Percentiles rank a stretch among this genome's conserved stretches.
phyloP scores from a whole-genome alignment of 2,797 vertebrate genomes.

The Sebastes diploproa region DNA sequence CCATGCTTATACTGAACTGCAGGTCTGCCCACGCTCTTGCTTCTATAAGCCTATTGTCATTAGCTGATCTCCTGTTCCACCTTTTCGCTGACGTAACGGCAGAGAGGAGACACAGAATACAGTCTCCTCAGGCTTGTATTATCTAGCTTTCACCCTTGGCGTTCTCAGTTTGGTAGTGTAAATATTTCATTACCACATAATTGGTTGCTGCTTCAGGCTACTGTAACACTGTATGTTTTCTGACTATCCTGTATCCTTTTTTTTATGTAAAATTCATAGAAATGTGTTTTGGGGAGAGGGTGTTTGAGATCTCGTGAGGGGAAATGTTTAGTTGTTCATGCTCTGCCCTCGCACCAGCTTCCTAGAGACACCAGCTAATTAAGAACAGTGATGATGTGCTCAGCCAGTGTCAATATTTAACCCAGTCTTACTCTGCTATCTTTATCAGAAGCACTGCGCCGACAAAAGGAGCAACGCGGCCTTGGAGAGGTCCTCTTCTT shows the following conservation, averaged over 20 bases:
- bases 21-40: slow-evolving; percentile 33
- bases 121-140: slow-evolving; percentile 76
- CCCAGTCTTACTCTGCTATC: slow-evolving; percentile 75
- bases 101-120: slow-evolving; percentile 66
- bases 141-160: slow-evolving; percentile 82
- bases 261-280: slow-evolving; percentile 82
- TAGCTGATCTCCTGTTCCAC: slow-evolving; percentile 55
- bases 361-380: slow-evolving; percentile 70
- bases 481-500: slow-evolving; percentile 79
- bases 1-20: slow-evolving; percentile 18
- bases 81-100: slow-evolving; percentile 52
- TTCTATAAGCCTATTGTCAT: slow-evolving; percentile 45
- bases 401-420: slow-evolving; percentile 84
- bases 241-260: slow-evolving; percentile 62
- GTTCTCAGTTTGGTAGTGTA: slow-evolving; percentile 84
- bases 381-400: slow-evolving; percentile 70
- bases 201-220: slow-evolving; percentile 86
- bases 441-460: slow-evolving; percentile 76
- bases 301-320: slow-evolving; percentile 61
- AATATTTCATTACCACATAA: slow-evolving; percentile 89
- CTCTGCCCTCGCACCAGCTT: slow-evolving; percentile 60
- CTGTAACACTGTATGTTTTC: slow-evolving; percentile 75
- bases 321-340: slow-evolving; percentile 75
- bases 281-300: slow-evolving; percentile 63
- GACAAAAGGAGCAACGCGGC: slow-evolving; percentile 71